These are phyloP conservation scores for Nannospalax galili DNA, from an alignment of 2,113 vertebrate species.

Conservation along the genomic window DNA sequence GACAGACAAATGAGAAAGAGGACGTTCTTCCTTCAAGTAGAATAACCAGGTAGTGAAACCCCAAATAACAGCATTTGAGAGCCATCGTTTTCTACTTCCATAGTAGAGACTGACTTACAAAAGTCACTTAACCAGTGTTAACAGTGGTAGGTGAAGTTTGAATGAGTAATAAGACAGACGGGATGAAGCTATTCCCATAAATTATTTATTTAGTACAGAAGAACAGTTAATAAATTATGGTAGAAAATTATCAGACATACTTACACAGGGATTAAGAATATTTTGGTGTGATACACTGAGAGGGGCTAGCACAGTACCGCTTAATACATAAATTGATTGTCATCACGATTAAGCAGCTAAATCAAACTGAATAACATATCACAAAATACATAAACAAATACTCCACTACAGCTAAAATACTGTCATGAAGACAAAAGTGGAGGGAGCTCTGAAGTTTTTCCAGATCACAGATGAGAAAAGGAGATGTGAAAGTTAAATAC, in stretches of 20 bases:
- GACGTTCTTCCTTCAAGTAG: not conserved
- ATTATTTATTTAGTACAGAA: not conserved
- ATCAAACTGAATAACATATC: not conserved
- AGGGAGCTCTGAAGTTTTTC: not conserved
- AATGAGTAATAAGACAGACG: not conserved
- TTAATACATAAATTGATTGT: not conserved
- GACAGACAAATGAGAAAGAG: not conserved
- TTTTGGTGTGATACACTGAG: not conserved
- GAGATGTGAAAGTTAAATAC: not conserved
- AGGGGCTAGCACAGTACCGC: not conserved
- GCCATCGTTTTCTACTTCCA: not conserved
- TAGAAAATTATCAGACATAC: not conserved
- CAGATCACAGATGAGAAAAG: not conserved
- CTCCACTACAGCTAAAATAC: not conserved
- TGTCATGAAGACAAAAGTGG: not conserved
- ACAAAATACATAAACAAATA: not conserved
- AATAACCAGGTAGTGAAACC: not conserved
- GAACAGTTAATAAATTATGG: not conserved
- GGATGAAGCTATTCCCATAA: not conserved
- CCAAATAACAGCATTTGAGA: not conserved
- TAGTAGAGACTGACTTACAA: not conserved
- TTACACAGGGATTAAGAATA: not conserved
- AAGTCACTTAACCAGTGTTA: not conserved
- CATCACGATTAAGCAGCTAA: not conserved
- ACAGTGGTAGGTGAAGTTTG: not conserved